Evolutionary conservation across 2,797 vertebrate genomes (phyloP), one percentile per base, ranked within the genome.

Genomic region (Tokudaia muenninki): DNA sequence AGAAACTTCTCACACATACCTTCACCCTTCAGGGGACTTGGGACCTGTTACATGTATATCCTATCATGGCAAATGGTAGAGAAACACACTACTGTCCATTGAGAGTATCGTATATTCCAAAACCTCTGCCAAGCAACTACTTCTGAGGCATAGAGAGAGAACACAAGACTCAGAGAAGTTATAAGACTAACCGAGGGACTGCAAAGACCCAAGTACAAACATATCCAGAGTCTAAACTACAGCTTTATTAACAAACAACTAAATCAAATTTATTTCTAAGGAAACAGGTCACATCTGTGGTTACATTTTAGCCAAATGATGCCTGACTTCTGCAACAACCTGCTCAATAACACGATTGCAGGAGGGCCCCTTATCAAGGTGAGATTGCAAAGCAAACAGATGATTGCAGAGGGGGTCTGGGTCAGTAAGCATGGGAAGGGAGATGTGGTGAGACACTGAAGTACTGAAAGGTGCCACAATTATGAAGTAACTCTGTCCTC

Each of bases 261-360:
- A 8, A 44, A 50, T 80, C 3, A 77, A 61, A 94, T 52, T 29
- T 63, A 52, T 72, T 78, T 82, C 8, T 4, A 44, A 86, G 81
- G 70, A 47, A 44, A 47, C 3, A 59, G 5, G 22, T 47, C 55
- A 52, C 17, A 70, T 72, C 41, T 88, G 26, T 72, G 79, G 78
- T 80, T 92, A 17, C 57, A 70, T 86, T 86, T 94, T 70, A 70
- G 31, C 77, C 59, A 92, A 77, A 81, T 34, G 12, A 75, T 31
- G 34, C 44, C 37, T 47, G 21, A 84, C 72, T 87, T 78, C 24
- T 70, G 24, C 90, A 72, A 90, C 3, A 72, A 17, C 1, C 21
- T 74, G 50, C 2, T 29, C 87, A 52, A 21, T 4, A 67, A 74
- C 21, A 16, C 74, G 29, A 44, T 87, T 77, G n/a, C 50, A 11